Conservation (phyloP, 1,140 invertebrate species). For the Ceratoteleas bidentatus region DNA sequence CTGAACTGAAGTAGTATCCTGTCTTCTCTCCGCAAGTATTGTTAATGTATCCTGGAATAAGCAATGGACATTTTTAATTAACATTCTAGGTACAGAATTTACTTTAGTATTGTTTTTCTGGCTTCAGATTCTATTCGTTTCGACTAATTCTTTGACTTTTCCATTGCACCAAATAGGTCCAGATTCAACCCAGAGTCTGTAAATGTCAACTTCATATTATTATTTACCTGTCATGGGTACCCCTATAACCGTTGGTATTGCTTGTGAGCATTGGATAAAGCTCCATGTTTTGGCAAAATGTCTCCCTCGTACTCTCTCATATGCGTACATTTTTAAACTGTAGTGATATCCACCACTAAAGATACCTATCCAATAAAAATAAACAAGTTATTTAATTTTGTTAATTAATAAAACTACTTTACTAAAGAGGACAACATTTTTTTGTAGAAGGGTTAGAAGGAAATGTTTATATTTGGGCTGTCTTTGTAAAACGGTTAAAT, state of each 20-base stretch:
- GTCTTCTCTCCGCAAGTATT: constrained; percentile 87
- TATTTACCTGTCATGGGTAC: constrained; percentile 91
- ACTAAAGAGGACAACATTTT: no score
- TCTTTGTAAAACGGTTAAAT: constrained; percentile 14
- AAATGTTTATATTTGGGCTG: no score
- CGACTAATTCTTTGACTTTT: neutral
- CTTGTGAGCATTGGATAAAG: constrained; percentile 93
- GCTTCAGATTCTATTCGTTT: no score
- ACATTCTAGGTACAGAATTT: neutral
- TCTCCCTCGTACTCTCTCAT: constrained; percentile 90
- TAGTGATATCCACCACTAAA: constrained; percentile 93
- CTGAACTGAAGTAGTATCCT: constrained; percentile 91
- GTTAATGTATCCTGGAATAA: constrained; percentile 87
- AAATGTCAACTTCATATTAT: no score
- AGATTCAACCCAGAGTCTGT: neutral
- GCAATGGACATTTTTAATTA: constrained; percentile 6
- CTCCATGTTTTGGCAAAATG: constrained; percentile 95
- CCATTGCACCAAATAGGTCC: neutral
- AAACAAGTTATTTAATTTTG: neutral
- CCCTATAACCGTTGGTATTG: constrained; percentile 91
- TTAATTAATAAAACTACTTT: no score
- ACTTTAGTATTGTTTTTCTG: no score
- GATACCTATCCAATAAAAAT: constrained; percentile 81
- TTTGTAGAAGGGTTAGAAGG: no score
- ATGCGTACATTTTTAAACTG: constrained; percentile 93